phyloP scores from a whole-genome alignment of 2,797 vertebrate species.

The Trachops cirrhosus region DNA sequence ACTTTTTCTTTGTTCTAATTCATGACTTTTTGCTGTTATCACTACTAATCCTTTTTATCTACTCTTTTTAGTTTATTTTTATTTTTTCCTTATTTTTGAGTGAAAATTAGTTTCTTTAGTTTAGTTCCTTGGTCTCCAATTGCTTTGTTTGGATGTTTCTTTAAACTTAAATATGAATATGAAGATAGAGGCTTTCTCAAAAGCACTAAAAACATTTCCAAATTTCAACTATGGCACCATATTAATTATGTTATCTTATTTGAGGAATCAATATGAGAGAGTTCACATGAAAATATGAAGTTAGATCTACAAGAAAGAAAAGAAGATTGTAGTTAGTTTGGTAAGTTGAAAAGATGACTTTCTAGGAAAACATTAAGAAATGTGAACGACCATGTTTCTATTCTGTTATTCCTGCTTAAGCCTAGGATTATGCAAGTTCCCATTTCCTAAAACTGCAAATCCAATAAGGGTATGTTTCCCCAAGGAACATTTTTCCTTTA shows the following conservation, averaged over 20 bases:
- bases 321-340: background rate
- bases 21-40: background rate
- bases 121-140: background rate
- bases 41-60: background rate
- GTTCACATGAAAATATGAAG: background rate
- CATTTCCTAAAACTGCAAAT: conserved; percentile 22
- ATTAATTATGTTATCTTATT: background rate
- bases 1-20: background rate
- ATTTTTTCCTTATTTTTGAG: background rate
- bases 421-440: conserved; percentile 4
- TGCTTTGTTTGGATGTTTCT: background rate
- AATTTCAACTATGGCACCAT: background rate
- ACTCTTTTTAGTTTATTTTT: background rate
- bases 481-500: background rate
- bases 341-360: background rate
- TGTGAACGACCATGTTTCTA: background rate
- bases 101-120: conserved; percentile 5
- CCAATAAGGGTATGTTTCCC: background rate
- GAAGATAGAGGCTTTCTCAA: background rate
- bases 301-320: background rate
- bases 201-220: background rate
- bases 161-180: conserved; percentile 15
- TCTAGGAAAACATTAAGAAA: background rate
- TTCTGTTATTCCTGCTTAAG: background rate
- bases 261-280: background rate